Evolutionary conservation across 1,140 invertebrate genomes (phyloP), one percentile per base, ranked within the genome.

Genomic region (Chelonus insularis): DNA sequence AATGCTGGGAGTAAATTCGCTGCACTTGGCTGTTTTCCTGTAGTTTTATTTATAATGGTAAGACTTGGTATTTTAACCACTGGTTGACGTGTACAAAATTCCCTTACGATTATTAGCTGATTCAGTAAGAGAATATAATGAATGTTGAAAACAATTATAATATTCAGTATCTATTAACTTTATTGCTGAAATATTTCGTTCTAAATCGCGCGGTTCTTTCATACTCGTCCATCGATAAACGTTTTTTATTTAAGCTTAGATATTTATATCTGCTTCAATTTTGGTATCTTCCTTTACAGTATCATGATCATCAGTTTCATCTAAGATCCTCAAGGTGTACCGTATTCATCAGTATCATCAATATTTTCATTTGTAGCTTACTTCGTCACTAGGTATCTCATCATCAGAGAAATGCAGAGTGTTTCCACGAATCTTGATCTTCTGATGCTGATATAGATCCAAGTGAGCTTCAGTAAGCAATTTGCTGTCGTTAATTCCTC

Each of bases 401-500:
- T 32, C 1, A 14, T 37, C 63, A 51, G 11, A 7, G 14, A 16
- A 14, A 2, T 43, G 41, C 8, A 7, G 16, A 43, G 6, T 43
- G n/a, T 16, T 16, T 18, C 21, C 34, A 85, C 64, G 0, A 69
- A 39, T 1, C 57, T 12, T 69, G 71, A 75, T 14, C 64, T 52
- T 48, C 48, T 2, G 57, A 25, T 34, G 81, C 61, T 32, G 64
- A 48, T 1, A 58, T 9, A 2, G 62, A 34, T 9, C 83, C 83
- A 6, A 83, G 72, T 14, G 66, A 51, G 0, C 78, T 76, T 52
- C 81, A 79, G 11, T 14, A 37, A 1, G 76, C 78, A 47, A 95
- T 88, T 70, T 75, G 72, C 5, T 68, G 57, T 39, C 94, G 82
- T 5, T n/a, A 98, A 83, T 71, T 95, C 88, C 70, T 97, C 90